phyloP scores from a whole-genome alignment of 2,113 vertebrate species.

The Terrapene triunguis region DNA sequence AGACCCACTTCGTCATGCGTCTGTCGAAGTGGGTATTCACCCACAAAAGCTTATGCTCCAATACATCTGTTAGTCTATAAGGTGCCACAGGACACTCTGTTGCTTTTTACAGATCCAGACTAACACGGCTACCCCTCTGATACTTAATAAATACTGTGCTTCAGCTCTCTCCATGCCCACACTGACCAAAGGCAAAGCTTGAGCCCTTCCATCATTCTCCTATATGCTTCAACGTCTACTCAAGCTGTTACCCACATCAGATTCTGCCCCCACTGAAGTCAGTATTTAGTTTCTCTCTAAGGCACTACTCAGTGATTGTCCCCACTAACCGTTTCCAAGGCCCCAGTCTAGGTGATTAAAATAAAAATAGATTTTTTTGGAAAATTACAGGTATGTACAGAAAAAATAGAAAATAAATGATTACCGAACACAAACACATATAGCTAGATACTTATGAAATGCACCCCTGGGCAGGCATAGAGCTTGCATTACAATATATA shows the following conservation, averaged over 20 bases:
- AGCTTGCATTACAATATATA: not conserved
- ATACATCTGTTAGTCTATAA: too few species aligned
- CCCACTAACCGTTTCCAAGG: not conserved
- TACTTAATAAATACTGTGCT: not conserved
- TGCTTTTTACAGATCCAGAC: too few species aligned
- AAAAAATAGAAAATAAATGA: not conserved
- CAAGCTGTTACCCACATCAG: not conserved
- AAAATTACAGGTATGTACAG: not conserved
- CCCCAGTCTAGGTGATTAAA: not conserved
- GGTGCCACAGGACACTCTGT: too few species aligned
- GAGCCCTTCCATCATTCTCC: not conserved
- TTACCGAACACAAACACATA: accelerated
- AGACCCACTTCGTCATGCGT: too few species aligned
- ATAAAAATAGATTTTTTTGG: not conserved
- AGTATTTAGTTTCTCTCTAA: not conserved
- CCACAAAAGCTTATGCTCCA: too few species aligned
- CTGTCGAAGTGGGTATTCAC: too few species aligned
- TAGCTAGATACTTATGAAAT: not conserved
- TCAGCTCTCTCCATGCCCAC: not conserved
- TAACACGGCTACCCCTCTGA: not conserved
- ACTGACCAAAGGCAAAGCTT: not conserved
- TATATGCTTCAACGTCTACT: not conserved
- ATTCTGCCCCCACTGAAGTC: not conserved
- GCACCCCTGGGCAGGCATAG: accelerated
- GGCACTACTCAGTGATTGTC: not conserved